Percentiles rank a stretch among this genome's conserved stretches.
These are phyloP conservation scores for Lycaena phlaeas DNA, from an alignment of 2,888 invertebrate species.

Conservation along the genomic window DNA sequence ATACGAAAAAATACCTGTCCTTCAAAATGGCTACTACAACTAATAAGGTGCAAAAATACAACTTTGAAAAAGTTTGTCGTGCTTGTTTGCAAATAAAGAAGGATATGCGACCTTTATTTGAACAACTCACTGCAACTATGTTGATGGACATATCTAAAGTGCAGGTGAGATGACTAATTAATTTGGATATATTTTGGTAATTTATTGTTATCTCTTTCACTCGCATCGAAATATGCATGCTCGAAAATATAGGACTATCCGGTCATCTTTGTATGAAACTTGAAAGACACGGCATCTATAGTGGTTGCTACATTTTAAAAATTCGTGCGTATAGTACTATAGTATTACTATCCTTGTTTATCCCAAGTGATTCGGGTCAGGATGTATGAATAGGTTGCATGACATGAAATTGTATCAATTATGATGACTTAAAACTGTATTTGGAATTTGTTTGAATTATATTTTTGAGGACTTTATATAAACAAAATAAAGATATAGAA, in stretches of 20 bases:
- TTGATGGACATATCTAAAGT: constrained; percentile 76
- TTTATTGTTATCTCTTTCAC: constrained; percentile 55
- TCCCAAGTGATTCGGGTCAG: constrained; percentile 19
- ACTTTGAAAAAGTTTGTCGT: constrained; percentile 76
- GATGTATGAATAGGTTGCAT: neutral
- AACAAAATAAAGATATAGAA: no score
- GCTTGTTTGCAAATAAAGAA: constrained; percentile 76
- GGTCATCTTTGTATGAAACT: constrained; percentile 43
- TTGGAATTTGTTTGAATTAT: neutral
- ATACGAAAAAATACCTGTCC: constrained; percentile 42
- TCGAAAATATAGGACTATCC: neutral
- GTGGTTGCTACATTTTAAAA: neutral
- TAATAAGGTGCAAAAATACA: constrained; percentile 43
- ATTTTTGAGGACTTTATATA: no score
- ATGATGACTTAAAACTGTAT: neutral
- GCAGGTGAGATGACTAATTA: constrained; percentile 61
- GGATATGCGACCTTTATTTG: constrained; percentile 77
- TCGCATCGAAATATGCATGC: constrained; percentile 20
- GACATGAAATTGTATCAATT: no score
- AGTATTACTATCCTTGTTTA: constrained; percentile 53
- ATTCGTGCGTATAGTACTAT: constrained; percentile 29
- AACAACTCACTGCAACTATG: constrained; percentile 77
- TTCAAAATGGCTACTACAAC: constrained; percentile 61
- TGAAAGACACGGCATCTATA: neutral
- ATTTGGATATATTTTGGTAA: constrained; percentile 44